Percentiles rank a stretch among this genome's conserved stretches.
phyloP scores from a whole-genome alignment of 2,113 vertebrate species.

The Empidonax traillii region DNA sequence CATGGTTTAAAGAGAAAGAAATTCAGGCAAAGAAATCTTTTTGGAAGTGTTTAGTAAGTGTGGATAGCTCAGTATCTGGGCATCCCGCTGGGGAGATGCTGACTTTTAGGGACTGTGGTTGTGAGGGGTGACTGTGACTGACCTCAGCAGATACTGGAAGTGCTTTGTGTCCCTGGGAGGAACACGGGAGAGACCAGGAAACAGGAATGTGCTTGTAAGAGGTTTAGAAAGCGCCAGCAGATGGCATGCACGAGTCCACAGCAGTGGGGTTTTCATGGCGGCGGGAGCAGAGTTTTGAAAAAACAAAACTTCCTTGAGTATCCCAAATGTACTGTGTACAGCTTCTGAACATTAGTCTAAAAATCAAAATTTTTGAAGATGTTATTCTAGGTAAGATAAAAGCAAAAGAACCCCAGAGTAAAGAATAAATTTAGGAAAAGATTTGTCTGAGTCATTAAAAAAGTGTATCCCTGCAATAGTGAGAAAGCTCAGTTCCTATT shows the following conservation, averaged over 20 bases:
- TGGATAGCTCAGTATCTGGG: neutral
- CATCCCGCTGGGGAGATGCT: accelerated
- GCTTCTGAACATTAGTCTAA: neutral
- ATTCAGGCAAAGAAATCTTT: neutral
- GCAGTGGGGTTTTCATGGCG: accelerated
- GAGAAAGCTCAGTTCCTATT: constrained; percentile 22
- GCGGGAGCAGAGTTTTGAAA: neutral
- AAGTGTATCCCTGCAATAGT: neutral
- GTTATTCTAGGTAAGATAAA: neutral
- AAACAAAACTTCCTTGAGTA: neutral
- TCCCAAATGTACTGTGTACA: neutral
- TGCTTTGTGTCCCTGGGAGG: neutral
- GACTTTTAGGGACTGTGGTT: neutral
- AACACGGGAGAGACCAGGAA: neutral
- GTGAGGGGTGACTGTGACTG: neutral
- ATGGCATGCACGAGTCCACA: neutral
- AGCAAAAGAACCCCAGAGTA: neutral
- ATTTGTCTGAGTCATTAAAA: constrained; percentile 26
- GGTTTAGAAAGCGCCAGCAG: neutral
- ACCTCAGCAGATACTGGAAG: neutral
- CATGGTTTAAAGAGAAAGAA: neutral
- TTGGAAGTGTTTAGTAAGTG: neutral
- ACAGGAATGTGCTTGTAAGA: neutral
- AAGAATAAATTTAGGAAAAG: neutral
- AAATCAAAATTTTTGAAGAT: neutral